Conservation (phyloP, 2,113 vertebrate species). For the Aepyceros melampus region DNA sequence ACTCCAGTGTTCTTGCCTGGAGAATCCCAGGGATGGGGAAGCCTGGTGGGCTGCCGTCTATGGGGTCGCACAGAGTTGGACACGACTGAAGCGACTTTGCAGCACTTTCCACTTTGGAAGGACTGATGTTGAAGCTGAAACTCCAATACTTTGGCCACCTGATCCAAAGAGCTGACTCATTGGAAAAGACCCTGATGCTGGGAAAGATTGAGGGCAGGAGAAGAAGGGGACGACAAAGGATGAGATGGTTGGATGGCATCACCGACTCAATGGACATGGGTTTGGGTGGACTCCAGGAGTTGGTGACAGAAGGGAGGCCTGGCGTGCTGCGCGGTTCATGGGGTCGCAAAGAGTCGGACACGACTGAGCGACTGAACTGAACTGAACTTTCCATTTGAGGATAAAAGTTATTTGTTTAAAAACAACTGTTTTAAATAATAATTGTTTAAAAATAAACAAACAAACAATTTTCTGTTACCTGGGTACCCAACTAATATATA, state of each 20-base stretch:
- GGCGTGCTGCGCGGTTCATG: background rate
- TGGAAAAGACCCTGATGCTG: background rate
- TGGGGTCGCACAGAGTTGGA: no score
- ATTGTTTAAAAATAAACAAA: background rate
- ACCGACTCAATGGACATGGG: background rate
- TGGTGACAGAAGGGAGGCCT: background rate
- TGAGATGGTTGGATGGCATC: background rate
- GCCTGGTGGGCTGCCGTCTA: no score
- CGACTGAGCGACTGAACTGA: background rate
- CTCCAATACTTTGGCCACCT: background rate
- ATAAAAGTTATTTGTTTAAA: background rate
- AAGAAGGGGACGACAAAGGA: no score
- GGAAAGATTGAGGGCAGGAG: no score
- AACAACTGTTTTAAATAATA: background rate
- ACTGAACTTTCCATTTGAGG: background rate
- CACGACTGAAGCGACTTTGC: no score
- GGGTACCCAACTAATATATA: background rate
- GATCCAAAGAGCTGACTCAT: background rate
- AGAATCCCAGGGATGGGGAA: no score
- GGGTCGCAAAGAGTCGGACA: background rate
- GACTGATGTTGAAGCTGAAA: background rate
- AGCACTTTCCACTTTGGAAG: background rate
- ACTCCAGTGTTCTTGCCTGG: no score
- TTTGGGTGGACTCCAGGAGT: background rate
- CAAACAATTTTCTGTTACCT: constrained; percentile 1